Evolutionary conservation across 2,113 vertebrate genomes (phyloP), one percentile per base, ranked within the genome.

Genomic region (Sander vitreus): DNA sequence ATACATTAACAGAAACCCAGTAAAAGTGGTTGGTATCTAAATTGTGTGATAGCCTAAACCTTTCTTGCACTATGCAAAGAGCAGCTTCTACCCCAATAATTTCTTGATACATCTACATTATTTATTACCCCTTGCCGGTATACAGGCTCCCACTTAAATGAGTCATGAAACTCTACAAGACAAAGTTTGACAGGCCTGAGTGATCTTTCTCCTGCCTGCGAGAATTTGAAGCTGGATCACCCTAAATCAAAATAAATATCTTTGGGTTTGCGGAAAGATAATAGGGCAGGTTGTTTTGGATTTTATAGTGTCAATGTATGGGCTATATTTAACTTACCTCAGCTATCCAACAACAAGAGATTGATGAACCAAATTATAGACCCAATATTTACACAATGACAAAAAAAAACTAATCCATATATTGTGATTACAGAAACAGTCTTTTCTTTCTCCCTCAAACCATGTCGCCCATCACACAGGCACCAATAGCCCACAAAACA

Each of bases 41-140:
- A 69, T n/a, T 14, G 50, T 69, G 30, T 54, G 30, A 69, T 5
- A 14, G 30, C 13, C 51, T 51, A 51, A 68, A 68, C 27, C 1
- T 14, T 54, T 70, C 13, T n/a, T 69, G 67, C 50, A 69, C 54
- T 70, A 70, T 54, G 30, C 78, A 81, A 81, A 69, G 54, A 83
- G 77, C 57, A 70, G 78, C 78, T 87, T 89, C 89, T 76, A 88
- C 25, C 69, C 84, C 81, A 86, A 88, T 90, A 83, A 85, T 88
- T 90, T 86, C 76, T 85, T 71, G 73, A 93, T 87, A 78, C 50
- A 45, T 60, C 77, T 91, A 73, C 77, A 90, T 92, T 92, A 90
- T 92, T 87, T 86, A 92, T 86, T n/a, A 88, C 30, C 83, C 85
- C 81, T 92, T 59, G 81, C 81, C 89, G 89, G 86, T 90, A 76